Evolutionary conservation across 1,140 invertebrate genomes (phyloP).

Genomic region (Drosophila sulfurigaster): DNA sequence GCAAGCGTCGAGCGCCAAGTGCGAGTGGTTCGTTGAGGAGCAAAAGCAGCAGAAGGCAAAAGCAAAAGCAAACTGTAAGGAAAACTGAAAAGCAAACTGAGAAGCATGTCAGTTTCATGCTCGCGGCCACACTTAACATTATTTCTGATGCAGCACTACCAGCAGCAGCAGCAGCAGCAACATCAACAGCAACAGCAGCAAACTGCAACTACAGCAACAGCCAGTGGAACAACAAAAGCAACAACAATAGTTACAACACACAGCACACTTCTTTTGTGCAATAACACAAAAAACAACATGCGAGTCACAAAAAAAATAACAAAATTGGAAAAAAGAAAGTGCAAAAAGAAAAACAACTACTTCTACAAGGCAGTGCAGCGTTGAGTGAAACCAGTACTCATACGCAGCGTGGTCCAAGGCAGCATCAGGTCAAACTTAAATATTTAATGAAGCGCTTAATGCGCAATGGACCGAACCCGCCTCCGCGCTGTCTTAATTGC

Average conservation of each 20-base stretch:
- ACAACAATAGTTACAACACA: constrained; percentile 27
- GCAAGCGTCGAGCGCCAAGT: background rate
- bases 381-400: constrained; percentile 48
- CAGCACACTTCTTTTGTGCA: constrained; percentile 43
- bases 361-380: constrained; percentile 32
- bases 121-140: constrained; percentile 82
- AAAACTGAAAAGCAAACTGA: constrained; percentile 49
- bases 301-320: constrained; percentile 20
- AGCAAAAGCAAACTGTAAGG: constrained; percentile 54
- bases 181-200: constrained; percentile 51
- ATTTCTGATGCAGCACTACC: constrained; percentile 70
- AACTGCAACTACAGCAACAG: constrained; percentile 21
- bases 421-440: constrained; percentile 70
- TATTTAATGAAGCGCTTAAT: constrained; percentile 83
- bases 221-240: constrained; percentile 7
- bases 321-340: constrained; percentile 12
- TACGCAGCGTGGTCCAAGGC: constrained; percentile 64
- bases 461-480: constrained; percentile 50
- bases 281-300: constrained; percentile 33
- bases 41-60: constrained; percentile 39
- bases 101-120: constrained; percentile 81
- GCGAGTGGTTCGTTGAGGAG: constrained; percentile 37
- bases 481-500: constrained; percentile 63
- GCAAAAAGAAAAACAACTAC: constrained; percentile 10
- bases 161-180: constrained; percentile 49